A percentile compares a stretch with the other conserved stretches of the same genome.
These are phyloP conservation scores for Xyrauchen texanus DNA, from an alignment of 2,113 vertebrate genomes.

Conservation along the genomic window DNA sequence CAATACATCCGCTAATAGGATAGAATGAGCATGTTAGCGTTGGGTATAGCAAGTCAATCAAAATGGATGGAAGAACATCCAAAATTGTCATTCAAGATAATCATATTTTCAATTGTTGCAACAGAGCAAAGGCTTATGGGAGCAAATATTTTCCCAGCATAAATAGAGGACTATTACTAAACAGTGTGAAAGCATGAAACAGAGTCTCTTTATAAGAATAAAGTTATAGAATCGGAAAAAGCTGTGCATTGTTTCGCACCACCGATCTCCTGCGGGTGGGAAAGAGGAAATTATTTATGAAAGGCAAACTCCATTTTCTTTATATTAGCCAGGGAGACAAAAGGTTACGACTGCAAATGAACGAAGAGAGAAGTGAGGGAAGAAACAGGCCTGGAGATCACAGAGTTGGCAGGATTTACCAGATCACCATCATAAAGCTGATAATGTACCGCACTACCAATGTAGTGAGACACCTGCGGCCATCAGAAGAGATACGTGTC, in stretches of 20 bases:
- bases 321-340: background rate
- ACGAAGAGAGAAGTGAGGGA: background rate
- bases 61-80: background rate
- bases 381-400: background rate
- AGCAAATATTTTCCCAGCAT: background rate
- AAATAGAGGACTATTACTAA: background rate
- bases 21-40: background rate
- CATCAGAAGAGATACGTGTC: too few relatives aligned
- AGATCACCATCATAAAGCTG: conserved; percentile 8
- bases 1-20: background rate
- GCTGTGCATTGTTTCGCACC: background rate
- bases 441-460: background rate
- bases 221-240: background rate
- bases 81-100: background rate
- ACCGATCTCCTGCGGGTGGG: background rate
- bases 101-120: background rate
- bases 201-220: too few relatives aligned
- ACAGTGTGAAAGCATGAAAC: background rate
- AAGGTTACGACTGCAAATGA: background rate
- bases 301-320: background rate
- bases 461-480: background rate
- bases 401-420: background rate
- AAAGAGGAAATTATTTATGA: background rate
- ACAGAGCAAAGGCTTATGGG: background rate
- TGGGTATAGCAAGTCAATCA: background rate